Base-by-base conservation (phyloP, 2,888 invertebrate genomes). In the Trissoscelio sp. region DNA sequence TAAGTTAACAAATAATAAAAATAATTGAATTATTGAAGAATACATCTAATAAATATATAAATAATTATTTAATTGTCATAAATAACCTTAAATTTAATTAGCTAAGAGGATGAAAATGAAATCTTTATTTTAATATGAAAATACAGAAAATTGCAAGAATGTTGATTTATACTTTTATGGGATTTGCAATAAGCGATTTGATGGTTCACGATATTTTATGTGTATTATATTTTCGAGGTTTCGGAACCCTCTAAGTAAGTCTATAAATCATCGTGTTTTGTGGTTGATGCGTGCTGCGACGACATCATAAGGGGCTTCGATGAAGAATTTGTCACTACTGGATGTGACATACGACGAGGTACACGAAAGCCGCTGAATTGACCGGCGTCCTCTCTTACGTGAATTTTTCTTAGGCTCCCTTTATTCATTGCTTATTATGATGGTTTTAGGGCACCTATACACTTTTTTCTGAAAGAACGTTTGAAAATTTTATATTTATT, bases 281-380 rank as follows among this genome's bases (percentile, higher is more conserved):
- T 51, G 72, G 72, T 9, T 67, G 58, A 79, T 73, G 60, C 60
- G 66, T 67, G 64, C 53, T 73, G 67, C 64, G 72, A 72, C 72
- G 79, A 79, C 67, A 73, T 67, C 51, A 67, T 73, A 73, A 79
- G 66, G 73, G 73, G 66, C 73, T 73, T 79, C 72, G 73, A 67
- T 73, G 60, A 79, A 79, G 79, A 73, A 79, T 79, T 73, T 70
- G 78, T 78, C 78, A 78, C 64, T 57, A 57, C 70, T 78, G 77
- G 46, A 62, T 55, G 14, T 78, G 70, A 77, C 77, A 58, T 66
- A 12, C 58, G 58, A 48, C 39, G 44, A 57, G 14, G 44, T 18
- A 24, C 34, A 20, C 37, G 37, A 53, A 66, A 66, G 46, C 53
- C 44, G 18, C 46, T 37, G 60, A 44, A 77, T 62, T 77, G 69